These are phyloP conservation scores for Choloepus didactylus DNA, from an alignment of 2,797 vertebrate species.

Conservation along the genomic window DNA sequence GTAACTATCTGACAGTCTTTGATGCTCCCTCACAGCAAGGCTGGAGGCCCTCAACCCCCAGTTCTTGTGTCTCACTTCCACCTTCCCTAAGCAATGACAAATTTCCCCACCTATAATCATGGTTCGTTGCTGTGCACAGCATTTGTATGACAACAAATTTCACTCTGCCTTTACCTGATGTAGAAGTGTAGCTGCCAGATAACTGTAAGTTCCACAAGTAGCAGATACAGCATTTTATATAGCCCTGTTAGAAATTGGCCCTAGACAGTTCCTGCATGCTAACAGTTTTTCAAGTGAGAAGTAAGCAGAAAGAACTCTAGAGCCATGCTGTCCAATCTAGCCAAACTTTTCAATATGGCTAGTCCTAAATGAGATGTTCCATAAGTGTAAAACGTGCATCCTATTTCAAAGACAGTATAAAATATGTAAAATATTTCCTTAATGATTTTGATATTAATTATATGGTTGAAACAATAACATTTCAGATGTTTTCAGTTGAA, in stretches of 20 bases:
- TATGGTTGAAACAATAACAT: not conserved
- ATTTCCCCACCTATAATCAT: not conserved
- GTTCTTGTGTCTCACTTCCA: not conserved
- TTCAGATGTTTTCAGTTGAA: not conserved
- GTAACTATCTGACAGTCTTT: not conserved
- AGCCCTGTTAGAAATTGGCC: not conserved
- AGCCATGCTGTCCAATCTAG: not conserved
- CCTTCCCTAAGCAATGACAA: not conserved
- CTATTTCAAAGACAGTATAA: not conserved
- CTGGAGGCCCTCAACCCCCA: too few relatives aligned
- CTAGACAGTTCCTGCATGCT: not conserved
- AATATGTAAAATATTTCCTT: not conserved
- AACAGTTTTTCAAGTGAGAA: not conserved
- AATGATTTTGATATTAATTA: not conserved
- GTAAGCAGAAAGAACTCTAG: slow-evolving; percentile 7
- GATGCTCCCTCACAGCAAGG: not conserved
- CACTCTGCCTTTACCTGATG: not conserved
- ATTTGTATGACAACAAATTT: not conserved
- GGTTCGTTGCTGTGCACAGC: not conserved
- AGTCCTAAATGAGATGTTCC: slow-evolving; percentile 4
- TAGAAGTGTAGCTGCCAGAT: not conserved
- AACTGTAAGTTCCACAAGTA: not conserved
- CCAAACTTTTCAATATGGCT: not conserved
- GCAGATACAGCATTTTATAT: not conserved
- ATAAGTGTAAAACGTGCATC: not conserved